These are phyloP conservation scores for Diaphora mendica DNA, from an alignment of 2,888 invertebrate genomes.

Conservation along the genomic window DNA sequence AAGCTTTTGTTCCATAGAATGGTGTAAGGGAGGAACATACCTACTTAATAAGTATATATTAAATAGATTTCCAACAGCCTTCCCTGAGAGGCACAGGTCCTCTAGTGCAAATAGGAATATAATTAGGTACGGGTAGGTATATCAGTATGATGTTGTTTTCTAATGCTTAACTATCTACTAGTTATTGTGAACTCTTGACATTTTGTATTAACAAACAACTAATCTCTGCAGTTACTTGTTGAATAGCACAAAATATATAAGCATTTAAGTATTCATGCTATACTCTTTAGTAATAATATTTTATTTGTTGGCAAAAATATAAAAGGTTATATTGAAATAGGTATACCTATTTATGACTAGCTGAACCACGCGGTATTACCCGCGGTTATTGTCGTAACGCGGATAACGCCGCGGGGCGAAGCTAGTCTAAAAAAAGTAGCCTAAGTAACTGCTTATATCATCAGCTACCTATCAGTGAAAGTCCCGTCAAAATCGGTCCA, in stretches of 20 bases:
- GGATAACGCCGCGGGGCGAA: too few relatives aligned
- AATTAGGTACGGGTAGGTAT: not conserved
- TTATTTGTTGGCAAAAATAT: not conserved
- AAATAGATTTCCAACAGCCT: not conserved
- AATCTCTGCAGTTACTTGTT: not conserved
- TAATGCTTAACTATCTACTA: slow-evolving; percentile 41
- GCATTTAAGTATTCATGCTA: not conserved
- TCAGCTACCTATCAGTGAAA: too few relatives aligned
- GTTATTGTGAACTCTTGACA: slow-evolving; percentile 54
- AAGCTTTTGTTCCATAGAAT: not conserved
- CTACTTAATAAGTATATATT: not conserved
- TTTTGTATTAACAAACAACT: slow-evolving; percentile 33
- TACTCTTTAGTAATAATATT: not conserved
- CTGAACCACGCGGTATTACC: too few relatives aligned
- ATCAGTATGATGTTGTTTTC: slow-evolving; percentile 33
- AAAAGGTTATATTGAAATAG: too few relatives aligned
- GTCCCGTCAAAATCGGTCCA: too few relatives aligned
- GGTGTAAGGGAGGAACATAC: not conserved
- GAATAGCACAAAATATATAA: not conserved
- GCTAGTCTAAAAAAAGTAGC: too few relatives aligned
- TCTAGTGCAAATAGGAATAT: not conserved
- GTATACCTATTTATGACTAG: too few relatives aligned
- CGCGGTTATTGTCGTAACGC: too few relatives aligned
- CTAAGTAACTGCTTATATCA: too few relatives aligned
- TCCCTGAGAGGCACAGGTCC: not conserved